Evolutionary conservation across 2,888 invertebrate genomes (phyloP).

Genomic region (Drosophila subsilvestris): DNA sequence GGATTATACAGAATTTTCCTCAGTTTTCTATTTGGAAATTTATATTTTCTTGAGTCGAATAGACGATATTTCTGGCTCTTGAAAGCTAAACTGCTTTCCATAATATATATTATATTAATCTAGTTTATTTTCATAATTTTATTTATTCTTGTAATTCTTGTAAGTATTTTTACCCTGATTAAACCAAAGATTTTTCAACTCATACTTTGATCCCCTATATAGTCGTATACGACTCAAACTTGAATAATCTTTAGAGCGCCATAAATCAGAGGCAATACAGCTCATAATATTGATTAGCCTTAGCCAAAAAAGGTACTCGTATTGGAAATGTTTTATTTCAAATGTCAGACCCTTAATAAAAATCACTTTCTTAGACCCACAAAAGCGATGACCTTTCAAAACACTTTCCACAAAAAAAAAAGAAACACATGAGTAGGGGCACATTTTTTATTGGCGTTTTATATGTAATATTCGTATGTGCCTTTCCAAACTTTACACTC

Average conservation of each 20-base stretch:
- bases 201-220: neutral
- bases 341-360: neutral
- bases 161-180: neutral
- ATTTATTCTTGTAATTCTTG: neutral
- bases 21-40: neutral
- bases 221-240: neutral
- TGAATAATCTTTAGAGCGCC: neutral
- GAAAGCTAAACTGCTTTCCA: neutral
- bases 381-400: neutral
- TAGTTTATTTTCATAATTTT: neutral
- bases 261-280: neutral
- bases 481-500: conserved; percentile 51
- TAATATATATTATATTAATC: neutral
- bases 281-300: neutral
- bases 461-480: conserved; percentile 56
- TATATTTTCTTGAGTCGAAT: neutral
- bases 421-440: neutral
- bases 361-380: neutral
- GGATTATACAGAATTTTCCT: neutral
- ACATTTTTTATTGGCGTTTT: conserved; percentile 21
- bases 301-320: neutral
- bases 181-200: neutral
- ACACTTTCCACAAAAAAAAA: conserved; percentile 3
- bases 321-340: neutral
- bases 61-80: too few species aligned